phyloP scores from a whole-genome alignment of 2,113 vertebrate genomes.

The Butorides virescens region DNA sequence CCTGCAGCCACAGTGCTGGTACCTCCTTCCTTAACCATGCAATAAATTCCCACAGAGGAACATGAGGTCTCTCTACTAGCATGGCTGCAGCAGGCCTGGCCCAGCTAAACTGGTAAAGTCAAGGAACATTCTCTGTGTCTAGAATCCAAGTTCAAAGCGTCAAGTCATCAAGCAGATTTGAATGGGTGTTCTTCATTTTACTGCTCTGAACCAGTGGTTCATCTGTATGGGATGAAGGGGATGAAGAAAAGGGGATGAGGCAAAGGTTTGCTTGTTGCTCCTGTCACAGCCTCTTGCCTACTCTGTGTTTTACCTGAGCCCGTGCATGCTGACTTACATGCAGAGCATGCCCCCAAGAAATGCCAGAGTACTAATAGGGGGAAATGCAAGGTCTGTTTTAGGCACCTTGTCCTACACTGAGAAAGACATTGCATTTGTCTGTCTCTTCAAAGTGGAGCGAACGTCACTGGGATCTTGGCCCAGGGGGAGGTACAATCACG shows the following conservation, averaged over 20 bases:
- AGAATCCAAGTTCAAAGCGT: neutral
- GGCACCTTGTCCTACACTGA: neutral
- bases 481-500: neutral
- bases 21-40: neutral
- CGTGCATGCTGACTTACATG: neutral
- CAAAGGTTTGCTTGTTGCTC: neutral
- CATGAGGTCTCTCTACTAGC: rapidly evolving
- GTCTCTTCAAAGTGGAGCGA: neutral
- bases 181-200: neutral
- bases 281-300: neutral
- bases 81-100: neutral
- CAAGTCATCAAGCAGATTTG: neutral
- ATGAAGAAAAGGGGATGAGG: neutral
- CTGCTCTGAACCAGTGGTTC: neutral
- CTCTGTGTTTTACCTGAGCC: neutral
- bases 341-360: neutral
- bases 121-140: neutral
- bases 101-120: neutral
- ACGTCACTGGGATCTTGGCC: neutral
- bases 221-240: neutral
- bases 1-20: neutral
- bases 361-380: neutral
- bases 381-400: neutral
- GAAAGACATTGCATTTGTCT: neutral
- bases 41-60: neutral